Conservation (phyloP, 1,140 invertebrate species). For the Frieseomelitta varia region DNA sequence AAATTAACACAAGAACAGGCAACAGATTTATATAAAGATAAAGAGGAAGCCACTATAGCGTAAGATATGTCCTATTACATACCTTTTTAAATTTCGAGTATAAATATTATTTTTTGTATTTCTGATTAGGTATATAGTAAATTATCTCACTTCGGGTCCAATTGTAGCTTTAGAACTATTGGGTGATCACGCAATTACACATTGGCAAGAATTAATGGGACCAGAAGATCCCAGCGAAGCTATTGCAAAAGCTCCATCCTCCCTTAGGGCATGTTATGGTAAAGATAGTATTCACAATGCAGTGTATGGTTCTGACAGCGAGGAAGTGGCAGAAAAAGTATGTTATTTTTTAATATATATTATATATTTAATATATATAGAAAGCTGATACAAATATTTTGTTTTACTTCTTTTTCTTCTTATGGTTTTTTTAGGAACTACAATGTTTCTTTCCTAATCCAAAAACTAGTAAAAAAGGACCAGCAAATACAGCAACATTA, state of each 20-base stretch:
- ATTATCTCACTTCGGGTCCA: slow-evolving; percentile 87
- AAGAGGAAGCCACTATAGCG: slow-evolving; percentile 84
- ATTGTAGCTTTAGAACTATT: slow-evolving; percentile 89
- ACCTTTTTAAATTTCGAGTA: neutral
- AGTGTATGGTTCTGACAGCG: slow-evolving; percentile 86
- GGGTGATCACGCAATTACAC: slow-evolving; percentile 86
- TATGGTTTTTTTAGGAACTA: slow-evolving; percentile 80
- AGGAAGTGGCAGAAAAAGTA: slow-evolving; percentile 82
- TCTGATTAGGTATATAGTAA: slow-evolving; percentile 81
- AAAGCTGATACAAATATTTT: neutral
- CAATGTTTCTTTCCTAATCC: slow-evolving; percentile 87
- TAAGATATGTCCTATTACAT: slow-evolving; percentile 75
- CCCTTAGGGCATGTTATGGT: slow-evolving; percentile 89
- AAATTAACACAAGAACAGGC: slow-evolving; percentile 85
- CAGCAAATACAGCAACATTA: slow-evolving; percentile 83
- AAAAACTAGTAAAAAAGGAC: slow-evolving; percentile 77
- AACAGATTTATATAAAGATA: slow-evolving; percentile 84
- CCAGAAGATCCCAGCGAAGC: slow-evolving; percentile 86
- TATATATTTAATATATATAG: no score
- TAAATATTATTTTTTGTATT: slow-evolving; percentile 20
- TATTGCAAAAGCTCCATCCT: slow-evolving; percentile 82
- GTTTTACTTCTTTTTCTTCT: neutral
- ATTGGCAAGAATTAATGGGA: slow-evolving; percentile 85
- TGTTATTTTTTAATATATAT: slow-evolving; percentile 30
- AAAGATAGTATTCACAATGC: slow-evolving; percentile 87